phyloP scores from a whole-genome alignment of 2,888 invertebrate genomes.

The Cheilosia pagana region DNA sequence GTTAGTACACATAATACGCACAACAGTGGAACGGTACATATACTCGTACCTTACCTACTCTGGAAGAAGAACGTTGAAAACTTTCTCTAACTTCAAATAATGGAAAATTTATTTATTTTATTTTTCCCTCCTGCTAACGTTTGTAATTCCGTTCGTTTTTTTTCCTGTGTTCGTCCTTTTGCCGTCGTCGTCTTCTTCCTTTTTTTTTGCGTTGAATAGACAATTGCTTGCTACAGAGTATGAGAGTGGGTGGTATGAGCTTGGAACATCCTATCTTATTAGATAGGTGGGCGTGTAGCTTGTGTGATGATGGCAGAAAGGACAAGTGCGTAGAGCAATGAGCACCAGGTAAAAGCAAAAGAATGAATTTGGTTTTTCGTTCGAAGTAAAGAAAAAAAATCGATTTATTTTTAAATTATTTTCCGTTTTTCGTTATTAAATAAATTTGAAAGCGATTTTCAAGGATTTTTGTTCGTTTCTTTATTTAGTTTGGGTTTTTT shows the following conservation, averaged over 20 bases:
- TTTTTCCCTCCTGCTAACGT: slow-evolving; percentile 64
- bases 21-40: not conserved
- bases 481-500: slow-evolving; percentile 55
- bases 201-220: slow-evolving; percentile 69
- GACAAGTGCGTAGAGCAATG: slow-evolving; percentile 69
- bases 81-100: slow-evolving; percentile 74
- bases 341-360: slow-evolving; percentile 66
- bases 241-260: slow-evolving; percentile 1
- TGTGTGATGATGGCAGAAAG: slow-evolving; percentile 31
- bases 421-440: slow-evolving; percentile 68
- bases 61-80: slow-evolving; percentile 43
- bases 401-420: slow-evolving; percentile 75
- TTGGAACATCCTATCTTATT: not conserved
- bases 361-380: slow-evolving; percentile 43
- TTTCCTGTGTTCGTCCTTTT: slow-evolving; percentile 24
- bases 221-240: slow-evolving; percentile 66
- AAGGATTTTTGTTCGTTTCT: slow-evolving; percentile 49
- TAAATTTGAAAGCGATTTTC: slow-evolving; percentile 71
- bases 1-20: slow-evolving; percentile 61
- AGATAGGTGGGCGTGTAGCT: not conserved
- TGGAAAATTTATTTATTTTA: slow-evolving; percentile 75
- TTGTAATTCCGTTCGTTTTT: slow-evolving; percentile 54
- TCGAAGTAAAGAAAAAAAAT: slow-evolving; percentile 41
- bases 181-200: slow-evolving; percentile 13
- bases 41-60: not conserved